Percentiles rank a stretch among this genome's conserved stretches.
Conservation (phyloP, 2,888 invertebrate genomes). For the Ectropis crepuscularia region DNA sequence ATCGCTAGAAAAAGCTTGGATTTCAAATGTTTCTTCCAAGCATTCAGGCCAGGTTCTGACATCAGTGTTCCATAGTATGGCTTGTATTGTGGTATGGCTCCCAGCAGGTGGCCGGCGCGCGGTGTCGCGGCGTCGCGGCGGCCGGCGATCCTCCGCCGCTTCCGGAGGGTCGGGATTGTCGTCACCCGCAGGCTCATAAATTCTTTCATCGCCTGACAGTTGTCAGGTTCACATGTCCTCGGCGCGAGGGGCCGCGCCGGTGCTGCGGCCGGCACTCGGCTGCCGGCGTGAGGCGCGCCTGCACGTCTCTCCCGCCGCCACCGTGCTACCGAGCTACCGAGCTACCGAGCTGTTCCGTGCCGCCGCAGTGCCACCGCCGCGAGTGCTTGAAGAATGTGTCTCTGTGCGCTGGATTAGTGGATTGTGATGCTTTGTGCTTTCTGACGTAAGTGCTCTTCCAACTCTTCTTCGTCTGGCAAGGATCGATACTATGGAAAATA, state of each 20-base stretch:
- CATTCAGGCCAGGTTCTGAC: no score
- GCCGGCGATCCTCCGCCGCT: conserved; percentile 68
- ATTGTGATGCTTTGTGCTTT: conserved; percentile 46
- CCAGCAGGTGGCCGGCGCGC: no score
- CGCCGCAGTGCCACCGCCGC: neutral
- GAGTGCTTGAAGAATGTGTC: conserved; percentile 14
- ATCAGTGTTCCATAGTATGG: no score
- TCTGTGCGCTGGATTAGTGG: conserved; percentile 54
- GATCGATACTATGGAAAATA: no score
- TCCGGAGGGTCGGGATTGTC: conserved; percentile 71
- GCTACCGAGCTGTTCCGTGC: no score
- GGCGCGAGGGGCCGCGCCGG: conserved; percentile 56
- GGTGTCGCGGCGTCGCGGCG: conserved; percentile 43
- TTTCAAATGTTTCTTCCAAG: no score
- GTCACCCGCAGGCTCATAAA: conserved; percentile 69
- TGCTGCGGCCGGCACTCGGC: conserved; percentile 58
- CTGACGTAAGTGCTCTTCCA: conserved; percentile 27
- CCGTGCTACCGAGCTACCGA: no score
- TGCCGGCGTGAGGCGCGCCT: conserved; percentile 68
- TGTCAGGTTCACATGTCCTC: conserved; percentile 68
- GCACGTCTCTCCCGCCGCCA: conserved; percentile 55
- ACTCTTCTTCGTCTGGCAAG: no score
- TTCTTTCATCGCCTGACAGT: conserved; percentile 81
- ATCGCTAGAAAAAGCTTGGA: no score
- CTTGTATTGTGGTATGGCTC: no score